Evolutionary conservation across 2,113 vertebrate genomes (phyloP).

Genomic region (Sinocyclocheilus anophthalmus): DNA sequence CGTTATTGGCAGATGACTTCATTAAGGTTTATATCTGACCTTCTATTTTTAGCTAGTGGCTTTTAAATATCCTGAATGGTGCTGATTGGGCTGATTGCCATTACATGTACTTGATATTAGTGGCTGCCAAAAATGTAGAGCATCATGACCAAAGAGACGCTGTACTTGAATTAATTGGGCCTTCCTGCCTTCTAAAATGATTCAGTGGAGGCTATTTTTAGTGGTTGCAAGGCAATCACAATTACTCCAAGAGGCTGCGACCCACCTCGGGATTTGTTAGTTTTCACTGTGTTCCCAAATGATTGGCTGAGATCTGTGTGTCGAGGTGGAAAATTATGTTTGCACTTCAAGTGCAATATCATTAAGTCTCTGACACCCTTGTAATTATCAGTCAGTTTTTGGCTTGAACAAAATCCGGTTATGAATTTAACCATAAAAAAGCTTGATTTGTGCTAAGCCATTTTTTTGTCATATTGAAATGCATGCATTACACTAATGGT

Average conservation of each 20-base stretch:
- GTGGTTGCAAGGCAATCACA: background rate
- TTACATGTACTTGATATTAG: background rate
- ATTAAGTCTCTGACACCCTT: constrained; percentile 1
- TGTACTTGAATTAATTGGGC: constrained; percentile 12
- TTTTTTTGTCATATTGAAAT: background rate
- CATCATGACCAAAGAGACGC: background rate
- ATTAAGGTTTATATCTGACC: background rate
- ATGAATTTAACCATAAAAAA: background rate
- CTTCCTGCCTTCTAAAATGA: background rate
- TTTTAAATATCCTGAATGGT: background rate
- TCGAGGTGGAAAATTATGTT: constrained; percentile 18
- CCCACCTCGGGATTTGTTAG: constrained; percentile 2
- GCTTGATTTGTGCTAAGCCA: background rate
- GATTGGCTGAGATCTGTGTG: background rate
- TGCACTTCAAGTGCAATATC: constrained; percentile 5
- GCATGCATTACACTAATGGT: background rate
- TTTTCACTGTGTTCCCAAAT: constrained; percentile 9
- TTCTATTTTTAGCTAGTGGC: background rate
- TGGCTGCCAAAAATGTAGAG: background rate
- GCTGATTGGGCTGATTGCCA: constrained; percentile 23
- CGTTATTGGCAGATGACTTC: background rate
- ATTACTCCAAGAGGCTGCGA: constrained; percentile 6
- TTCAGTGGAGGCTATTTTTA: constrained; percentile 9
- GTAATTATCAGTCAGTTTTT: constrained; percentile 29
- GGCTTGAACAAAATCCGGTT: background rate